Evolutionary conservation across 2,888 invertebrate genomes (phyloP).

Genomic region (Drosophila demipolita): DNA sequence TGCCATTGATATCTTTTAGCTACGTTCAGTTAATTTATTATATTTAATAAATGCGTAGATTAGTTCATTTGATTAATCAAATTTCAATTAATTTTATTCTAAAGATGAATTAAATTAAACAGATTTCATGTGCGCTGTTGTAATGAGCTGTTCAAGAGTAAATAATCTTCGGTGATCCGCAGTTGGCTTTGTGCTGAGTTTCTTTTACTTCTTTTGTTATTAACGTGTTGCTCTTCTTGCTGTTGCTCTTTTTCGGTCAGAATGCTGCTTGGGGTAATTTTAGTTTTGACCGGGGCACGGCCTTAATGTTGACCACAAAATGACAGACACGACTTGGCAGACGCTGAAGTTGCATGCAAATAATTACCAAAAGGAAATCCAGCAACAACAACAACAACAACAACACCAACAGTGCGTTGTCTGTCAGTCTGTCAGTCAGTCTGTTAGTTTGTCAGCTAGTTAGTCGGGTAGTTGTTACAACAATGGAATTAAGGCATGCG

Average conservation of each 20-base stretch:
- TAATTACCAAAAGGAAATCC: conserved; percentile 75
- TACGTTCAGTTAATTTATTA: neutral
- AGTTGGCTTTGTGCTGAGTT: neutral
- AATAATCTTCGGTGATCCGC: neutral
- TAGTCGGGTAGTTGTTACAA: conserved; percentile 22
- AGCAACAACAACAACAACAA: conserved; percentile 27
- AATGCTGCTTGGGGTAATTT: conserved; percentile 59
- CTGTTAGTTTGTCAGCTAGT: conserved; percentile 20
- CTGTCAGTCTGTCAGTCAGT: conserved; percentile 36
- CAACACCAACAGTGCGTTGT: conserved; percentile 3
- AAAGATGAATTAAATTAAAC: neutral
- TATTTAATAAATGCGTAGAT: neutral
- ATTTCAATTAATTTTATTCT: neutral
- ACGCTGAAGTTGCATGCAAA: conserved; percentile 78
- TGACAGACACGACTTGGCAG: conserved; percentile 48
- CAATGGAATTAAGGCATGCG: conserved; percentile 55
- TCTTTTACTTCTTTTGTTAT: conserved; percentile 39
- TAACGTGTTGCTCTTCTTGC: conserved; percentile 61
- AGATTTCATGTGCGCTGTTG: neutral
- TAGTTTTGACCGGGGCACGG: conserved; percentile 59
- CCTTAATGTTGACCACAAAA: conserved; percentile 72
- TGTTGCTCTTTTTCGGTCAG: conserved; percentile 47
- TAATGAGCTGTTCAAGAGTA: neutral
- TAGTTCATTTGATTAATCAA: neutral
- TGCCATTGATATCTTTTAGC: neutral